Conservation (phyloP, 2,113 vertebrate genomes). For the Microcebus tavaratra region DNA sequence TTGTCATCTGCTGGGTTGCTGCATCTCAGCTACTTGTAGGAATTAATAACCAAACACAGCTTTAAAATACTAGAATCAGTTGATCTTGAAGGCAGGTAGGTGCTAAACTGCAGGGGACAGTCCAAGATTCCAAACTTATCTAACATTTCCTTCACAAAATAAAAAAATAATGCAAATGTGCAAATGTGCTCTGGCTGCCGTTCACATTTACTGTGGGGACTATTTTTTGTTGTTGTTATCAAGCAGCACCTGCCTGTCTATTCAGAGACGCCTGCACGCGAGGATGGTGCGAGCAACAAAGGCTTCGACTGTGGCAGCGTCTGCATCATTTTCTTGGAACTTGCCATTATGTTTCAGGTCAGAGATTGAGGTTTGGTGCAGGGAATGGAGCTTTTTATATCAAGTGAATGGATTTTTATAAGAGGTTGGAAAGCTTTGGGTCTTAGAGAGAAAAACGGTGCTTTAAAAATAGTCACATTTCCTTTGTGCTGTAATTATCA, state of each 20-base stretch:
- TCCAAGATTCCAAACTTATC: slow-evolving; percentile 56
- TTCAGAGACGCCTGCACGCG: slow-evolving; percentile 57
- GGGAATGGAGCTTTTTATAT: slow-evolving; percentile 63
- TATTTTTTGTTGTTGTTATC: not conserved
- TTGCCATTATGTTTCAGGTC: slow-evolving; percentile 66
- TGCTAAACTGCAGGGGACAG: not conserved
- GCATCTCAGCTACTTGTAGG: not conserved
- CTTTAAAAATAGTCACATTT: slow-evolving; percentile 73
- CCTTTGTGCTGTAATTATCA: slow-evolving; percentile 71
- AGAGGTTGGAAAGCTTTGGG: slow-evolving; percentile 56
- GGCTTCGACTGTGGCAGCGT: slow-evolving; percentile 19
- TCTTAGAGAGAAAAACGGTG: slow-evolving; percentile 66
- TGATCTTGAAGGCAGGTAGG: not conserved
- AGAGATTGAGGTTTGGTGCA: slow-evolving; percentile 63
- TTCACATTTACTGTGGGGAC: slow-evolving; percentile 35
- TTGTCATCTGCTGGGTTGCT: not conserved
- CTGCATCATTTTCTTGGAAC: slow-evolving; percentile 72
- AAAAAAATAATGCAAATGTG: slow-evolving; percentile 49
- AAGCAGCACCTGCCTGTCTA: slow-evolving; percentile 73
- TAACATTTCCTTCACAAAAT: slow-evolving; percentile 43
- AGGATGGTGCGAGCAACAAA: slow-evolving; percentile 72
- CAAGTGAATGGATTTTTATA: slow-evolving; percentile 76
- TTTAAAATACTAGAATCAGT: slow-evolving; percentile 59
- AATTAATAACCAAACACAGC: slow-evolving; percentile 4
- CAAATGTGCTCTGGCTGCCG: slow-evolving; percentile 51